A percentile compares a stretch with the other conserved stretches of the same genome.
Evolutionary conservation across 2,888 invertebrate genomes (phyloP).

Genomic region (Cheilosia pagana): DNA sequence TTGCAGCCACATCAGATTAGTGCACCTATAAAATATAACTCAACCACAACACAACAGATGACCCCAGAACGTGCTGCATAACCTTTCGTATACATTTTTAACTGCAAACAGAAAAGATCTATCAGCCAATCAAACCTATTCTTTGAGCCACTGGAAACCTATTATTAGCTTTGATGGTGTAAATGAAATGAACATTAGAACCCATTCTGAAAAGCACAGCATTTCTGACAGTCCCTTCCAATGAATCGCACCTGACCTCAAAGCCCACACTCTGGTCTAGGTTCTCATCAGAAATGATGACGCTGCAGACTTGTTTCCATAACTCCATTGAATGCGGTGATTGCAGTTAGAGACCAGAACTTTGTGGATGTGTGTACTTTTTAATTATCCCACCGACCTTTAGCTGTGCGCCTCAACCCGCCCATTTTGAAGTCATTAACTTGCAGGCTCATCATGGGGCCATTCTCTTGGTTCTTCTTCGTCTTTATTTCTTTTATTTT

Average conservation of each 20-base stretch:
- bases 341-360: conserved; percentile 20
- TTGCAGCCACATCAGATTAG: no score
- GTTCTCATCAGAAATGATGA: conserved; percentile 56
- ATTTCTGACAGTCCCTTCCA: conserved; percentile 23
- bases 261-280: conserved; percentile 15
- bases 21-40: no score
- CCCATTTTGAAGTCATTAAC: conserved; percentile 60
- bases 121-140: background rate
- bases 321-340: conserved; percentile 34
- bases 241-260: conserved; percentile 38
- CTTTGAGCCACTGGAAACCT: conserved; percentile 10
- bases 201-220: background rate
- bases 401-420: conserved; percentile 20
- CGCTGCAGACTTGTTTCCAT: conserved; percentile 29
- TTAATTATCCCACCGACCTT: conserved; percentile 62
- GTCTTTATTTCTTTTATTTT: background rate
- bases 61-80: no score
- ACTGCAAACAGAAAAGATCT: no score
- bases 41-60: no score
- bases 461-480: conserved; percentile 17
- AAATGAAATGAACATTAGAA: background rate
- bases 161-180: conserved; percentile 3
- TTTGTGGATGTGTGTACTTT: conserved; percentile 53
- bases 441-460: conserved; percentile 18
- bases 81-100: no score